Evolutionary conservation across 2,113 vertebrate species (phyloP).

Genomic region (Artemisiospiza belli): DNA sequence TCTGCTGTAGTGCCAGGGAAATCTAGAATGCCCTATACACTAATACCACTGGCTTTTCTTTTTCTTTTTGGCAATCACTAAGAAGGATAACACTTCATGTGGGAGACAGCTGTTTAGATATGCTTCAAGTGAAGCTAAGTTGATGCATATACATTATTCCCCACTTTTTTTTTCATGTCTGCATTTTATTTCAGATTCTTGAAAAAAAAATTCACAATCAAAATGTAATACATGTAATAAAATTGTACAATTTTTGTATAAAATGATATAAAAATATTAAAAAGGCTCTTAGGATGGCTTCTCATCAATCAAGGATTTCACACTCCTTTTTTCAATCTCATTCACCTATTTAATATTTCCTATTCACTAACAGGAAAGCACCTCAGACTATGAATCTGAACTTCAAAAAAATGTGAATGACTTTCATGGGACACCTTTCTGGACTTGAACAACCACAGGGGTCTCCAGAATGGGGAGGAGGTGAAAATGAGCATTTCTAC

Average conservation of each 20-base stretch:
- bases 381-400: background rate
- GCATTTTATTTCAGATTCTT: background rate
- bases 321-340: background rate
- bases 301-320: background rate
- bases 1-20: background rate
- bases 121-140: conserved; percentile 36
- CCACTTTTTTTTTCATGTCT: background rate
- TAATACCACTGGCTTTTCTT: conserved; percentile 35
- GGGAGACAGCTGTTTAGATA: conserved; percentile 61
- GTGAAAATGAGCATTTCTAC: background rate
- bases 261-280: background rate
- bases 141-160: conserved; percentile 11
- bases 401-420: background rate
- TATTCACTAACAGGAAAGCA: background rate
- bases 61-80: conserved; percentile 23
- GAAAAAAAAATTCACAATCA: background rate
- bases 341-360: background rate
- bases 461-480: background rate
- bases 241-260: background rate
- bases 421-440: background rate
- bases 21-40: background rate
- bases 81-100: conserved; percentile 49
- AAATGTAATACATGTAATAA: background rate
- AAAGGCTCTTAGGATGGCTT: background rate
- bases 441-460: background rate